Base-by-base conservation (phyloP, 1,140 invertebrate species). In the Bombus huntii region DNA sequence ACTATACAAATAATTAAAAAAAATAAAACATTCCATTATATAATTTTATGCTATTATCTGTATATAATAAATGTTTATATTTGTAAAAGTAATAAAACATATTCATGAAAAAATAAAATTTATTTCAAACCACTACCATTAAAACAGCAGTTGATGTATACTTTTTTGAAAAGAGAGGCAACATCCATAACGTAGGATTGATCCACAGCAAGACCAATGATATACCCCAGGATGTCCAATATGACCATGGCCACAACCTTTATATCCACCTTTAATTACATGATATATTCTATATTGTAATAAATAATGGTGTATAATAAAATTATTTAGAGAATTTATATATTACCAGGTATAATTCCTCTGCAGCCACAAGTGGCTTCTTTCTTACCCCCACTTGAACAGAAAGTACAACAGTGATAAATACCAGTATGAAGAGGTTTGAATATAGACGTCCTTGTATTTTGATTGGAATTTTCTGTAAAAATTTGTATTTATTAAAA, bases 161-260 rank as follows among this genome's bases (percentile, higher is more conserved):
- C 79, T 86, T 86, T 92, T 94, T 84, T 88, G 91, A 47, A 89
- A 84, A 53, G 85, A 77, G 44, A 92, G 89, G n/a, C 94, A 95
- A 57, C 75, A 86, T 59, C 93, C 92, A 53, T 95, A 86, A 65
- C 86, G 89, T 79, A 92, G 91, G 71, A 92, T 89, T 34, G 94
- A 95, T 79, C 97, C 97, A 93, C 97, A 98, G 90, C 97, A 98
- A n/a, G 97, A 98, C 97, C 97, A 98, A 94, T 98, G 97, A 65
- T 97, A 95, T 80, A 96, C 93, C 65, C 97, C 97, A 28, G 97
- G 97, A 96, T 98, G 97, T 39, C 97, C 97, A 68, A 95, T 94
- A 92, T 98, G 97, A 34, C 97, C 97, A 95, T 98, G 97, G 0
- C 97, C 97, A 92, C 97, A 98, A 90, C 97, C 97, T 93, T 96